Evolutionary conservation across 1,140 invertebrate genomes (phyloP).

Genomic region (Aleiodes sp.): DNA sequence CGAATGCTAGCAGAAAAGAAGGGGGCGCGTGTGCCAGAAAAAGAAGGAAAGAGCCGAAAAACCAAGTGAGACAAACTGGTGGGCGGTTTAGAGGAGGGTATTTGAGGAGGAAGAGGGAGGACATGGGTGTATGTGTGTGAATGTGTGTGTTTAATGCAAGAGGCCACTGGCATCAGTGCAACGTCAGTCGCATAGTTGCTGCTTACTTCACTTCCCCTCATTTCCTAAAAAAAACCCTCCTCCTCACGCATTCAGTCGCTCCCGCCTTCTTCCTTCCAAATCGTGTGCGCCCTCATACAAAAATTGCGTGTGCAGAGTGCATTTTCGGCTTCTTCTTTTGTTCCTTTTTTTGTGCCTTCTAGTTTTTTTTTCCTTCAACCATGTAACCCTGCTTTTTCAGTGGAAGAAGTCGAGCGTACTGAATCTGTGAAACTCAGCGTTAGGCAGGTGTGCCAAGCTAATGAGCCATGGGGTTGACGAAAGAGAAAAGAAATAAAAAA

Average conservation of each 20-base stretch:
- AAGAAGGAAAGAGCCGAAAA: constrained; percentile 8
- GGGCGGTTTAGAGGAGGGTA: constrained; percentile 28
- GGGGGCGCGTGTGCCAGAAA: constrained; percentile 38
- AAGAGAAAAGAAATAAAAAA: constrained; percentile 17
- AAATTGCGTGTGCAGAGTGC: constrained; percentile 57
- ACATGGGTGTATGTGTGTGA: background rate
- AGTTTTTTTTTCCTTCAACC: constrained; percentile 3
- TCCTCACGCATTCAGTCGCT: constrained; percentile 7
- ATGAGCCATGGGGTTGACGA: constrained; percentile 21
- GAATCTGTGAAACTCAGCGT: constrained; percentile 33
- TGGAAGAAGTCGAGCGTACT: background rate
- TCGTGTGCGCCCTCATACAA: constrained; percentile 33
- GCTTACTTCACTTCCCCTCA: constrained; percentile 33
- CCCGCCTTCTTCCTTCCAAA: constrained; percentile 17
- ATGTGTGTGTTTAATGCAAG: too few species aligned
- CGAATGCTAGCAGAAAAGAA: constrained; percentile 50
- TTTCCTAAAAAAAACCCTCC: constrained; percentile 26
- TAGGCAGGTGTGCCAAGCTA: constrained; percentile 43
- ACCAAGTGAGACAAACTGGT: background rate
- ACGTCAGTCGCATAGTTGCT: constrained; percentile 27
- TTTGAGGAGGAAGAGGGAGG: background rate
- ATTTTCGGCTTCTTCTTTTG: constrained; percentile 43
- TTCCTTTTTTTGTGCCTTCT: background rate
- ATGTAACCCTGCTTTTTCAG: background rate
- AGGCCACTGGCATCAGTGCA: constrained; percentile 34